Percentiles rank a stretch among this genome's conserved stretches.
Conservation (phyloP, 2,888 invertebrate species). For the Alloplasta piceator region DNA sequence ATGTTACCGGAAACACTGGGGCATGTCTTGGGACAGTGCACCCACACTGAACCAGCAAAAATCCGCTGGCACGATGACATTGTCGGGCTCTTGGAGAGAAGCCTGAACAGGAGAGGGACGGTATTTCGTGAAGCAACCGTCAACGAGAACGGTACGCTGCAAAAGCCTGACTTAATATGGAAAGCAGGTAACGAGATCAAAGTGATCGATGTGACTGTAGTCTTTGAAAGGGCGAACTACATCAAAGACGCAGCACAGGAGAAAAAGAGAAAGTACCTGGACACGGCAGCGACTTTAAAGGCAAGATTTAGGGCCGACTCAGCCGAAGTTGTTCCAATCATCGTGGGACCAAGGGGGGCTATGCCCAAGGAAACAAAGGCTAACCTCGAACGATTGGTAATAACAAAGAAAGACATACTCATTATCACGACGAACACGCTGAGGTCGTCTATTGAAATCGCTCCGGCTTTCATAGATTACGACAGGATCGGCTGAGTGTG, state of each 20-base stretch:
- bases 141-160: constrained; percentile 60
- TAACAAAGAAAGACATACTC: constrained; percentile 64
- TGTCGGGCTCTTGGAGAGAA: constrained; percentile 13
- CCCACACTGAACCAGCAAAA: constrained; percentile 41
- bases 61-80: constrained; percentile 61
- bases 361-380: constrained; percentile 73
- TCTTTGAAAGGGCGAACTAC: constrained; percentile 65
- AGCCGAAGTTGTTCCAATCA: constrained; percentile 36
- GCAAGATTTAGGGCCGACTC: not conserved
- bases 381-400: constrained; percentile 66
- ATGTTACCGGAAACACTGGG: constrained; percentile 74
- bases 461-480: constrained; percentile 74
- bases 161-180: constrained; percentile 75
- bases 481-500: constrained; percentile 32
- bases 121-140: constrained; percentile 40
- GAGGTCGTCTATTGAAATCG: constrained; percentile 72
- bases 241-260: constrained; percentile 67
- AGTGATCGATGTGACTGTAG: constrained; percentile 74
- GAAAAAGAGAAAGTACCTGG: constrained; percentile 71
- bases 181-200: constrained; percentile 68
- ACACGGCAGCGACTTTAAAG: constrained; percentile 43
- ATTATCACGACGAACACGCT: constrained; percentile 73
- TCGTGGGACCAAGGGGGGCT: constrained; percentile 77
- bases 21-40: constrained; percentile 72
- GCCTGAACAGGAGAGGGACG: not conserved